Conservation (phyloP, 2,113 vertebrate species). For the Gracilinanus agilis region DNA sequence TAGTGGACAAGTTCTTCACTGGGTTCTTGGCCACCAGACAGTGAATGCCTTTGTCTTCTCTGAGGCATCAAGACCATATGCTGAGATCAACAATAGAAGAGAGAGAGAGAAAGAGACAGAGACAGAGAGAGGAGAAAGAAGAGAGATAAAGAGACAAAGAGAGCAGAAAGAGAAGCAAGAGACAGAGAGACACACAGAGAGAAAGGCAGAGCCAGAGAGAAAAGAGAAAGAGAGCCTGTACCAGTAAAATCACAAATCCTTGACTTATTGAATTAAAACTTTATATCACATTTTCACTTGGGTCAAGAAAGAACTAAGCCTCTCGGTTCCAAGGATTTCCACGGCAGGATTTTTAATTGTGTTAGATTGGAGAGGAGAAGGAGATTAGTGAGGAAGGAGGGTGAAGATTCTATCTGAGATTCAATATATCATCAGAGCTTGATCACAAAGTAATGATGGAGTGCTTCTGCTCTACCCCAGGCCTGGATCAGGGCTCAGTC, state of each 20-base stretch:
- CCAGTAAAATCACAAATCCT: background rate
- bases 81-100: background rate
- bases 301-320: background rate
- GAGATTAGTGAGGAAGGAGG: background rate
- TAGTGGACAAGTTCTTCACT: background rate
- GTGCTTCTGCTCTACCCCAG: background rate
- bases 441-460: background rate
- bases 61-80: background rate
- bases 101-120: background rate
- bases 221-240: background rate
- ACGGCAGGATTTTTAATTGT: constrained; percentile 14
- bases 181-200: background rate
- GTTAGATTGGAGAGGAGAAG: background rate
- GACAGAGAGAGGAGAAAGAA: too few species aligned
- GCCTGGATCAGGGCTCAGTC: background rate
- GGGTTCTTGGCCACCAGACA: background rate
- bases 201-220: background rate
- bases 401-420: background rate
- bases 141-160: background rate
- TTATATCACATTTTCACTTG: background rate
- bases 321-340: constrained; percentile 21
- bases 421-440: constrained; percentile 7
- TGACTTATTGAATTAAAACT: background rate
- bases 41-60: background rate
- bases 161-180: background rate